These are phyloP conservation scores for Sciaenops ocellatus DNA, from an alignment of 2,797 vertebrate genomes.

Conservation along the genomic window DNA sequence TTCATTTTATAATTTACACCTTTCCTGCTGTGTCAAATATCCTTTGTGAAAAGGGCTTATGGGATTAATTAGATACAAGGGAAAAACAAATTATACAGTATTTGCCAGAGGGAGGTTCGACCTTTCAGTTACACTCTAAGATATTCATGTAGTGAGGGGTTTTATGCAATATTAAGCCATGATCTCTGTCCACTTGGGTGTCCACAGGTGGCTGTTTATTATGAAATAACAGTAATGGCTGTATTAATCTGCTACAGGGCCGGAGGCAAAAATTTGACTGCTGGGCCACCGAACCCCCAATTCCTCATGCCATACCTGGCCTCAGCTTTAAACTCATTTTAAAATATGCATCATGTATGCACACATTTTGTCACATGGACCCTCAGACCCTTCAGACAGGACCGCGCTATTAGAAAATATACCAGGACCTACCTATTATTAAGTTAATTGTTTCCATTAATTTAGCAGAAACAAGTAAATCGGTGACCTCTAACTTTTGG, in stretches of 20 bases:
- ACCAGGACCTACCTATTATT: not conserved
- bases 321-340: not conserved
- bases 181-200: not conserved
- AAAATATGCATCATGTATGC: not conserved
- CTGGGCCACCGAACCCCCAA: not conserved
- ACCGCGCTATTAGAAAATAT: not conserved
- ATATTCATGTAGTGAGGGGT: not conserved
- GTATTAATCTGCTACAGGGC: not conserved
- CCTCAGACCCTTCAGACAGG: not conserved
- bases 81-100: not conserved
- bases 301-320: not conserved
- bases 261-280: not conserved
- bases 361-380: not conserved
- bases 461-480: slow-evolving; percentile 1
- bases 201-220: slow-evolving; percentile 7
- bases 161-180: slow-evolving; percentile 4
- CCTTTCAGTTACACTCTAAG: not conserved
- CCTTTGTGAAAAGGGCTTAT: not conserved
- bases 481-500: not conserved
- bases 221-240: not conserved
- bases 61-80: not conserved
- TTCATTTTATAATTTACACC: slow-evolving; percentile 8
- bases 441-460: not conserved
- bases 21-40: not conserved
- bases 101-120: not conserved